phyloP scores from a whole-genome alignment of 2,797 vertebrate genomes.

The Eulemur albifrons region DNA sequence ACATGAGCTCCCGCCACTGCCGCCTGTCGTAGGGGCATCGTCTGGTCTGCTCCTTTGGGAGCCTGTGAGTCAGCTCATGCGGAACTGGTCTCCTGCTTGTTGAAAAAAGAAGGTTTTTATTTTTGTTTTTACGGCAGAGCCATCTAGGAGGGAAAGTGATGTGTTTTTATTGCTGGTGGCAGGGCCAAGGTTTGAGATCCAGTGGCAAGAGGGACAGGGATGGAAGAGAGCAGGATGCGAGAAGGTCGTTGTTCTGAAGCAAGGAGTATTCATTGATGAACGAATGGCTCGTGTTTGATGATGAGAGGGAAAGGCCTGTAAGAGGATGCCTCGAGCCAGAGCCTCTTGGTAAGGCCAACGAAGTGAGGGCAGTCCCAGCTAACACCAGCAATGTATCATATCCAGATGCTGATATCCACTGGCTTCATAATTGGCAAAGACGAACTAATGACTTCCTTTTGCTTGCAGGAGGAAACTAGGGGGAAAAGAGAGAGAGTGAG shows the following conservation, averaged over 20 bases:
- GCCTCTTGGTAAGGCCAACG: rapidly evolving
- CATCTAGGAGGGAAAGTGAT: too few species aligned
- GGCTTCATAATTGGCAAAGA: not conserved
- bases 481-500: not conserved
- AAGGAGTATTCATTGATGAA: too few species aligned
- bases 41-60: not conserved
- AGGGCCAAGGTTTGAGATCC: not conserved
- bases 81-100: not conserved
- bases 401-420: too few species aligned
- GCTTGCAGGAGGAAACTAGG: not conserved
- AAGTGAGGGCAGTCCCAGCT: not conserved
- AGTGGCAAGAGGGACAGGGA: not conserved
- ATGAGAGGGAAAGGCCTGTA: not conserved
- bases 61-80: too few species aligned
- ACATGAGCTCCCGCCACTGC: not conserved
- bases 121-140: not conserved
- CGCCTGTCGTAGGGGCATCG: not conserved
- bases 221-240: rapidly evolving
- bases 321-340: not conserved
- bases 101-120: not conserved
- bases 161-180: not conserved
- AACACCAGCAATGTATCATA: too few species aligned
- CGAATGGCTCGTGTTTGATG: not conserved
- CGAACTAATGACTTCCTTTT: not conserved
- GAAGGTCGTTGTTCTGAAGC: not conserved